Percentiles rank a stretch among this genome's conserved stretches.
Evolutionary conservation across 2,888 invertebrate species (phyloP).

Genomic region (Drosophila cognata): DNA sequence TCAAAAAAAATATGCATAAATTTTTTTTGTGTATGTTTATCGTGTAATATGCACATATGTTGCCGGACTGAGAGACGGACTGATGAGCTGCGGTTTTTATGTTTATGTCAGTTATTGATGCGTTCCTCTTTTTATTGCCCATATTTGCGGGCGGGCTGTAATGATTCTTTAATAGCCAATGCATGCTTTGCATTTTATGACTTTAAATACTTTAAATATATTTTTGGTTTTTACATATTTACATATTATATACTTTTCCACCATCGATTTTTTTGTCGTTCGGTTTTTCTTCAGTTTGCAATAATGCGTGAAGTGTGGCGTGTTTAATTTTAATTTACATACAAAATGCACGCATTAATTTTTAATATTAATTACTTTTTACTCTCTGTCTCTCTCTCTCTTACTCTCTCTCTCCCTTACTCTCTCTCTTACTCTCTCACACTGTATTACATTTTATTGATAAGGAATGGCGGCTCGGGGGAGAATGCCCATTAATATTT

Average conservation of each 20-base stretch:
- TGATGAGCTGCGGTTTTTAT: slow-evolving; percentile 18
- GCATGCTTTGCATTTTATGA: slow-evolving; percentile 58
- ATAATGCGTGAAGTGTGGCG: slow-evolving; percentile 53
- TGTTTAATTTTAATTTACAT: slow-evolving; percentile 67
- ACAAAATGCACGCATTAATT: slow-evolving; percentile 59
- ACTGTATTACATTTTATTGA: slow-evolving; percentile 22
- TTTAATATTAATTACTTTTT: slow-evolving; percentile 54
- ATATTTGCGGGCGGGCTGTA: slow-evolving; percentile 59
- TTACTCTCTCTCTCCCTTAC: neutral
- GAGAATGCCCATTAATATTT: slow-evolving; percentile 59
- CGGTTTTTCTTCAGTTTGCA: slow-evolving; percentile 26
- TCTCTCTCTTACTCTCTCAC: neutral
- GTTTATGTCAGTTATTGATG: slow-evolving; percentile 44
- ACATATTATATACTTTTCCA: slow-evolving; percentile 3
- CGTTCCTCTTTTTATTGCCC: slow-evolving; percentile 41
- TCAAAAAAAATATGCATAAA: neutral
- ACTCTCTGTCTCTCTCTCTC: slow-evolving; percentile 3
- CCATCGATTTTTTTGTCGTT: neutral
- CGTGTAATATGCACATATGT: neutral
- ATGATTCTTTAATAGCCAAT: slow-evolving; percentile 69
- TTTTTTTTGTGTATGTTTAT: neutral
- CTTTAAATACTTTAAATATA: slow-evolving; percentile 31
- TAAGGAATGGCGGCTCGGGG: slow-evolving; percentile 6
- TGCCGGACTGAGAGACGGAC: neutral
- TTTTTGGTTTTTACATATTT: slow-evolving; percentile 8